Percentiles rank a stretch among this genome's conserved stretches.
Conservation (phyloP, 2,888 invertebrate genomes). For the Torymus aiolomorphi region DNA sequence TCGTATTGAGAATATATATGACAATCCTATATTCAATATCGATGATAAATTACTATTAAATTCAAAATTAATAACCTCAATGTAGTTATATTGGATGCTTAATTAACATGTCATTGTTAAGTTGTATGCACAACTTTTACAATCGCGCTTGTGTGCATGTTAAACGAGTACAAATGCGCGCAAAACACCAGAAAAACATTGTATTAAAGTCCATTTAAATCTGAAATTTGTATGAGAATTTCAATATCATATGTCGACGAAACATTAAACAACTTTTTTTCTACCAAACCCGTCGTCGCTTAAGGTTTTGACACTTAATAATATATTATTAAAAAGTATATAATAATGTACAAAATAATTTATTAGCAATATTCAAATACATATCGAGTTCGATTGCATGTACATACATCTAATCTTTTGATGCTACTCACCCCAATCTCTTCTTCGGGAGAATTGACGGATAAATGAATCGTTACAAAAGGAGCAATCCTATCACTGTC, state of each 20-base stretch:
- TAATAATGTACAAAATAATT: conserved; percentile 53
- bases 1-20: too few relatives aligned
- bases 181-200: conserved; percentile 34
- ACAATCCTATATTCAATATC: too few relatives aligned
- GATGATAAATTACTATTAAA: neutral
- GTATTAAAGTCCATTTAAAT: conserved; percentile 18
- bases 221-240: conserved; percentile 31
- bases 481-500: conserved; percentile 25
- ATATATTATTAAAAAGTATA: conserved; percentile 34
- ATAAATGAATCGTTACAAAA: conserved; percentile 26
- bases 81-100: conserved; percentile 60
- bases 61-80: conserved; percentile 44
- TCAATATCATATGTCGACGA: conserved; percentile 26
- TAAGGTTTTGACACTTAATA: conserved; percentile 11
- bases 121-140: conserved; percentile 59
- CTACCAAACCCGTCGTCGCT: neutral
- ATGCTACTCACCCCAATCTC: too few relatives aligned
- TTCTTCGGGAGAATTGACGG: conserved; percentile 26
- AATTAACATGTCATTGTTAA: conserved; percentile 61
- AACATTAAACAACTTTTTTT: neutral
- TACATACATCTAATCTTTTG: conserved; percentile 14
- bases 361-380: conserved; percentile 47
- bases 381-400: conserved; percentile 45
- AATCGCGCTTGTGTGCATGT: conserved; percentile 42
- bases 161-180: conserved; percentile 4